Conservation (phyloP, 1,140 invertebrate genomes). For the Hyles vespertilio region DNA sequence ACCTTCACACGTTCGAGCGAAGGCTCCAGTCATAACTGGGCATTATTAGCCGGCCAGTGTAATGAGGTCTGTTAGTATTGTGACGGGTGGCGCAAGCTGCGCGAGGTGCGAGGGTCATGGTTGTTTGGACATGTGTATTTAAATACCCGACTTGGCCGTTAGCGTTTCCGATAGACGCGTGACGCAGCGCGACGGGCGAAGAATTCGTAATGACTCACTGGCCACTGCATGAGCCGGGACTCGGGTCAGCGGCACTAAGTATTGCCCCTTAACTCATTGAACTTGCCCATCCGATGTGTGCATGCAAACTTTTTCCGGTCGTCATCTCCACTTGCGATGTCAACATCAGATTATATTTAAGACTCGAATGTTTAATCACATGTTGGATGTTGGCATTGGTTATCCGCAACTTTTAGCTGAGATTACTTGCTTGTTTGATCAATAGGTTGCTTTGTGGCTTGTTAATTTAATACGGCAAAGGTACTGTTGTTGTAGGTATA, state of each 20-base stretch:
- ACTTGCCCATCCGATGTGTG: constrained; percentile 7
- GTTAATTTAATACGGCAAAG: too few relatives aligned
- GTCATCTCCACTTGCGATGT: too few relatives aligned
- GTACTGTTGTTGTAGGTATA: too few relatives aligned
- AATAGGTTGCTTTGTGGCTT: too few relatives aligned
- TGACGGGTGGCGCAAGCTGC: background rate
- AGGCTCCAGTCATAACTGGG: constrained; percentile 21
- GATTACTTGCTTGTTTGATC: too few relatives aligned
- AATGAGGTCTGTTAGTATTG: constrained; percentile 3
- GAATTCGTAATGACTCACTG: constrained; percentile 59
- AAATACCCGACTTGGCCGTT: constrained; percentile 41
- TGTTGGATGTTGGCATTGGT: too few relatives aligned
- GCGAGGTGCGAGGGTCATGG: constrained; percentile 28
- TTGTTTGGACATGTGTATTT: constrained; percentile 44
- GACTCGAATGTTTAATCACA: too few relatives aligned
- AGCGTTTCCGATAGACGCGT: constrained; percentile 68
- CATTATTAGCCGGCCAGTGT: constrained; percentile 21
- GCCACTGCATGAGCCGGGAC: background rate
- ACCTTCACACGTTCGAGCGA: constrained; percentile 5
- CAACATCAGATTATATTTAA: too few relatives aligned
- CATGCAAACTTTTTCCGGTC: constrained; percentile 5
- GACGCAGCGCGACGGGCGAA: constrained; percentile 47
- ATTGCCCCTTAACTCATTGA: constrained; percentile 9
- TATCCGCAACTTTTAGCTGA: too few relatives aligned
- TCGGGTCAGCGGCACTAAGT: too few relatives aligned